Evolutionary conservation across 2,888 invertebrate genomes (phyloP).

Genomic region (Tridacna gigas): DNA sequence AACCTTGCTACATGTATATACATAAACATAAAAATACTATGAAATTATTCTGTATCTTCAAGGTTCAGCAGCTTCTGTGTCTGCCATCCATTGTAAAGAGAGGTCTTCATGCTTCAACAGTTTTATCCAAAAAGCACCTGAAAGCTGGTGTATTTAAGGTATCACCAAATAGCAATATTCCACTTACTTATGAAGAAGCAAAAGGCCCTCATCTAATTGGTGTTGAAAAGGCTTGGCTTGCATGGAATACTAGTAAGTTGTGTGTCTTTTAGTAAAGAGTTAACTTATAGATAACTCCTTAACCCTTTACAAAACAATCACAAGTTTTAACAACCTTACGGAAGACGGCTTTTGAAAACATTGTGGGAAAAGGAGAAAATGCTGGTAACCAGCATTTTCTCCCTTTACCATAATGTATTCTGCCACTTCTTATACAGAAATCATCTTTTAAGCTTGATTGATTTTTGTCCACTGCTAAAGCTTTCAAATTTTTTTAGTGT

Average conservation of each 20-base stretch:
- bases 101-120: slow-evolving; percentile 47
- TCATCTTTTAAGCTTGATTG: no score
- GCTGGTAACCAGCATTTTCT: neutral
- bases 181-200: slow-evolving; percentile 86
- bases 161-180: slow-evolving; percentile 75
- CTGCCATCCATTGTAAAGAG: slow-evolving; percentile 41
- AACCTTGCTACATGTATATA: no score
- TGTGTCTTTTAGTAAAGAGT: neutral
- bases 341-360: no score
- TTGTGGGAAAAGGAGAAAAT: neutral
- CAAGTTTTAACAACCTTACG: neutral
- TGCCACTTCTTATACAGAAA: neutral
- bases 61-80: slow-evolving; percentile 17
- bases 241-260: slow-evolving; percentile 76
- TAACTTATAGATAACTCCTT: no score
- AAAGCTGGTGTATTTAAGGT: slow-evolving; percentile 80
- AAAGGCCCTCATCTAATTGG: slow-evolving; percentile 85
- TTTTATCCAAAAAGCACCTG: slow-evolving; percentile 30
- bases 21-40: no score
- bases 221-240: slow-evolving; percentile 85
- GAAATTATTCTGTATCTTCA: neutral
- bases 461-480: no score
- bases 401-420: neutral
- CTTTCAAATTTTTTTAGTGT: no score
- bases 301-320: neutral